phyloP scores from a whole-genome alignment of 2,113 vertebrate genomes.

The Poecilia latipinna region DNA sequence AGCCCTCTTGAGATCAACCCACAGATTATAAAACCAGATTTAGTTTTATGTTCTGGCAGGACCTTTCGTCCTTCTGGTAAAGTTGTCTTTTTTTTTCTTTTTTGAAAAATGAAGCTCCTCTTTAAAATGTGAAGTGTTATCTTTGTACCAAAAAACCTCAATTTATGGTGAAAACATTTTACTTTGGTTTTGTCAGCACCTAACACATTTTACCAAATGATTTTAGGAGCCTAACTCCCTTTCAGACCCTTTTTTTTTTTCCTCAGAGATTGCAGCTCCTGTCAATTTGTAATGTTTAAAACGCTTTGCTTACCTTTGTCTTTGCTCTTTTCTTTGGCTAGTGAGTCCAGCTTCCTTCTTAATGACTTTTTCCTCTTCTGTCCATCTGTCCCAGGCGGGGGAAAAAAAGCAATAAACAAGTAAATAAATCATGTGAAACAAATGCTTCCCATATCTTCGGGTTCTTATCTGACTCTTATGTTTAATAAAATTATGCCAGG shows the following conservation, averaged over 20 bases:
- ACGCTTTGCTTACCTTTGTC: slow-evolving; percentile 87
- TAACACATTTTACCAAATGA: too few species aligned
- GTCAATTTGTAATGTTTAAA: background rate
- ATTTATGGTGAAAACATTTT: too few species aligned
- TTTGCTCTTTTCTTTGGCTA: slow-evolving; percentile 95
- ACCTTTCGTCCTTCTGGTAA: background rate
- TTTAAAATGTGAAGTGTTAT: background rate
- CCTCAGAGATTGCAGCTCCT: too few species aligned
- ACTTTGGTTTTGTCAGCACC: too few species aligned
- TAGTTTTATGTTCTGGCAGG: background rate
- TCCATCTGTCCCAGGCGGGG: slow-evolving; percentile 82
- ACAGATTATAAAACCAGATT: background rate
- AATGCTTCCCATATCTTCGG: slow-evolving; percentile 37
- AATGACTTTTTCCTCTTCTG: slow-evolving; percentile 97
- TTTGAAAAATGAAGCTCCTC: background rate
- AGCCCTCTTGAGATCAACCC: background rate
- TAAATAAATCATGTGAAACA: slow-evolving; percentile 47
- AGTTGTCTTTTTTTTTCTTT: background rate
- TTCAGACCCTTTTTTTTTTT: too few species aligned
- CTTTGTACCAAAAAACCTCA: background rate
- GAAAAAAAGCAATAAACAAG: slow-evolving; percentile 27
- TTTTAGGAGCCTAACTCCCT: too few species aligned
- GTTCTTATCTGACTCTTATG: slow-evolving; percentile 39
- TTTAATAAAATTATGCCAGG: slow-evolving; percentile 54
- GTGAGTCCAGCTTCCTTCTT: slow-evolving; percentile 94